Percentiles rank a stretch among this genome's conserved stretches.
Evolutionary conservation across 2,113 vertebrate genomes (phyloP).

Genomic region (Podocnemis expansa): DNA sequence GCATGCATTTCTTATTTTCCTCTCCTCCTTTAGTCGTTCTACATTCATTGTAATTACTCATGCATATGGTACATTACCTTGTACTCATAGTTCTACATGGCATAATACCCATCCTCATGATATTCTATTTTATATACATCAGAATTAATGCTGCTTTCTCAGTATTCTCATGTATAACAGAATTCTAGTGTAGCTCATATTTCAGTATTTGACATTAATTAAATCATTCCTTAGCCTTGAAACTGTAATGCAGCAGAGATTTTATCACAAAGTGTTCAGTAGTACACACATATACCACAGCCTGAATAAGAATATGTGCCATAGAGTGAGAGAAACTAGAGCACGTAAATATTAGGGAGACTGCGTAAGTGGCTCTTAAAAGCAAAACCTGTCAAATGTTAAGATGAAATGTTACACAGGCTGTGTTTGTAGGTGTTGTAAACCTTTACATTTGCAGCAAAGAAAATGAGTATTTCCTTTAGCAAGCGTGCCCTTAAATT

Average conservation of each 20-base stretch:
- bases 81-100: slow-evolving; percentile 12
- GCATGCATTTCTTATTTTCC: slow-evolving; percentile 49
- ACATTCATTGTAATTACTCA: slow-evolving; percentile 47
- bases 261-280: slow-evolving; percentile 31
- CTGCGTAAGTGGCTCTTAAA: slow-evolving; percentile 41
- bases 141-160: not conserved
- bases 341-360: slow-evolving; percentile 40
- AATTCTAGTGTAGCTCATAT: not conserved
- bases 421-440: not conserved
- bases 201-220: slow-evolving; percentile 38
- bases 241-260: slow-evolving; percentile 35
- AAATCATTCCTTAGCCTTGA: slow-evolving; percentile 41
- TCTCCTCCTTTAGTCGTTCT: slow-evolving; percentile 19
- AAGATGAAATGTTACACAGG: not conserved
- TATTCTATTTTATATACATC: not conserved
- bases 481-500: slow-evolving; percentile 52
- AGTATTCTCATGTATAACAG: not conserved
- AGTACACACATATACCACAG: slow-evolving; percentile 1
- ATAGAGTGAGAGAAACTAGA: slow-evolving; percentile 60
- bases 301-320: slow-evolving; percentile 34
- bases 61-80: slow-evolving; percentile 27
- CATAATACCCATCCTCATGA: slow-evolving; percentile 43
- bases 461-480: not conserved
- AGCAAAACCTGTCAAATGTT: slow-evolving; percentile 27
- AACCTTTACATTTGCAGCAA: slow-evolving; percentile 1